Evolutionary conservation across 2,113 vertebrate species (phyloP), one percentile per base, ranked within the genome.

Genomic region (Petroica traversi): DNA sequence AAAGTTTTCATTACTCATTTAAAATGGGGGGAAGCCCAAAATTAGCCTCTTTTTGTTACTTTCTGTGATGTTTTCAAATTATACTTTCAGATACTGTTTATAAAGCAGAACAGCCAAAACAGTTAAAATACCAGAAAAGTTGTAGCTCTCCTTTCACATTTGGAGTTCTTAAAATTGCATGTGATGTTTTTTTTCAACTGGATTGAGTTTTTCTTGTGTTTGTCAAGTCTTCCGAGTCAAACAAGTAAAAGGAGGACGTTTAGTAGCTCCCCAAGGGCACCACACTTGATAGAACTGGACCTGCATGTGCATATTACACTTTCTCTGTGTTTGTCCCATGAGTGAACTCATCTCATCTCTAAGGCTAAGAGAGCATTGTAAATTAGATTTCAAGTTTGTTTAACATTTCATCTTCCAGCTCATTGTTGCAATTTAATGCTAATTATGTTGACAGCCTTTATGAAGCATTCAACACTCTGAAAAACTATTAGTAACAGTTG

Each of bases 351-450:
- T 45, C 46, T 69, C 4, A 6, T 68, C 58, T 69, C 28, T 57
- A 41, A 25, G 33, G 33, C 25, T 41, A 34, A 68, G 46, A 66
- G 24, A 71, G 17, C 10, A 33, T 22, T 58, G 20, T 77, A 81
- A 73, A 89, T 91, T 45, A 77, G 15, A 80, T 62, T 93, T 55
- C 17, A 59, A 48, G 20, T 89, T 83, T 72, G 31, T 64, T 85
- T 92, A 85, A 71, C n/a, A 36, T 89, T 77, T 85, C 2, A 31
- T 82, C 31, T 83, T 88, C 49, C 33, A 41, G 17, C 11, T 52
- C 3, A 0, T 52, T 41, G 8, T 74, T 87, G 46, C 55, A 66
- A 14, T 71, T 86, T 73, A 83, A 19, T 71, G 34, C 23, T 66
- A 62, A 57, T 69, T 52, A 45, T 55, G 14, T 52, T 85, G 61